These are phyloP conservation scores for Cherax quadricarinatus DNA, from an alignment of 1,140 invertebrate genomes.

Conservation along the genomic window DNA sequence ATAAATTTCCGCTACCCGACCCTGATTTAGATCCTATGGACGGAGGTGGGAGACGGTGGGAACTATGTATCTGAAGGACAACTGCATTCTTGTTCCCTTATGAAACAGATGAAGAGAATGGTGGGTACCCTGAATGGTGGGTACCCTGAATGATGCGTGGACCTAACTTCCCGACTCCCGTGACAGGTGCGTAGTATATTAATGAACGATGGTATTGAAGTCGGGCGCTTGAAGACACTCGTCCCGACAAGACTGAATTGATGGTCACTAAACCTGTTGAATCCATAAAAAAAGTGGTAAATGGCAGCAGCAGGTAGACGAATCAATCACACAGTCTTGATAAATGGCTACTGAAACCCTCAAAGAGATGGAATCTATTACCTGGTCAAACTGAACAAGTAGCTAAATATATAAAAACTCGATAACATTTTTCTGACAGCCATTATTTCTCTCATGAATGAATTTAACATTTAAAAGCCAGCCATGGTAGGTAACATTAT, in stretches of 20 bases:
- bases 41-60: not conserved
- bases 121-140: not conserved
- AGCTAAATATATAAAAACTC: not conserved
- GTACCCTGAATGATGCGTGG: no score
- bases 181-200: not conserved
- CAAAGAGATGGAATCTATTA: not conserved
- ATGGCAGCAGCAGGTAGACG: not conserved
- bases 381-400: not conserved
- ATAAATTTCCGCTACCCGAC: not conserved
- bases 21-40: not conserved
- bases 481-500: no score
- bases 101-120: not conserved
- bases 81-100: not conserved
- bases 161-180: no score
- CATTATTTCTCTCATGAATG: not conserved
- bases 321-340: not conserved
- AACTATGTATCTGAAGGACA: not conserved
- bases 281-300: not conserved
- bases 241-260: not conserved
- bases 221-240: not conserved
- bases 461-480: not conserved
- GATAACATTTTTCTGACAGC: not conserved
- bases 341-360: not conserved
- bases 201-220: not conserved
- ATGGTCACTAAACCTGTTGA: not conserved